A percentile compares a stretch with the other conserved stretches of the same genome.
phyloP scores from a whole-genome alignment of 2,888 invertebrate species.

The Conchocele bisecta region DNA sequence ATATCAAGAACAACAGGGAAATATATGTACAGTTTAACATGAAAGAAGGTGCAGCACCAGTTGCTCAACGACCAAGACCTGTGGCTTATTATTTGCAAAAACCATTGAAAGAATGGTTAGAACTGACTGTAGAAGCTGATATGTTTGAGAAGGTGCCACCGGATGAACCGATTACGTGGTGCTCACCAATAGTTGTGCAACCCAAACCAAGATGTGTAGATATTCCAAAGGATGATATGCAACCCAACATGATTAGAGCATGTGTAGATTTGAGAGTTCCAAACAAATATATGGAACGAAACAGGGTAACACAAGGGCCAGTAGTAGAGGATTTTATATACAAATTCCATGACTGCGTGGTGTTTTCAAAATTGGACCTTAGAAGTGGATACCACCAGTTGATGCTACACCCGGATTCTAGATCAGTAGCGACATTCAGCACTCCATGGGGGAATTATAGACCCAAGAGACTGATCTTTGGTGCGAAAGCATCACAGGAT shows the following conservation, averaged over 20 bases:
- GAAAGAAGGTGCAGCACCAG: background rate
- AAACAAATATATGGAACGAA: conserved; percentile 17
- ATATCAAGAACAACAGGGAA: conserved; percentile 4
- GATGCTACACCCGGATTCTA: background rate
- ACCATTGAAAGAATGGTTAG: conserved; percentile 7
- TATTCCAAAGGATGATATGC: background rate
- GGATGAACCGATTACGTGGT: conserved; percentile 1
- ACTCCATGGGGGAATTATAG: conserved; percentile 17
- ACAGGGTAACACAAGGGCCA: conserved; percentile 26
- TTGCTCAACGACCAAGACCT: conserved; percentile 2
- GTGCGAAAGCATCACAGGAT: conserved; percentile 29
- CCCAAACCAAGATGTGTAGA: background rate
- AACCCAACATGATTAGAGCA: conserved; percentile 6
- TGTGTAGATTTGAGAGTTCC: background rate
- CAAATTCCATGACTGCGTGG: conserved; percentile 17
- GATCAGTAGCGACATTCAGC: background rate
- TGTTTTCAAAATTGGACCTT: conserved; percentile 16
- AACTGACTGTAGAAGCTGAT: background rate
- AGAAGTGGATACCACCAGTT: background rate
- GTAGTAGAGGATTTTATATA: conserved; percentile 35
- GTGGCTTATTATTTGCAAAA: conserved; percentile 2
- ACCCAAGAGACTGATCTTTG: conserved; percentile 21
- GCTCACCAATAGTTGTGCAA: conserved; percentile 4
- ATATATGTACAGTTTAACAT: conserved; percentile 1
- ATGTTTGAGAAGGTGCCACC: conserved; percentile 5